Base-by-base conservation (phyloP, 2,888 invertebrate species). In the Nemotelus nigrinus region DNA sequence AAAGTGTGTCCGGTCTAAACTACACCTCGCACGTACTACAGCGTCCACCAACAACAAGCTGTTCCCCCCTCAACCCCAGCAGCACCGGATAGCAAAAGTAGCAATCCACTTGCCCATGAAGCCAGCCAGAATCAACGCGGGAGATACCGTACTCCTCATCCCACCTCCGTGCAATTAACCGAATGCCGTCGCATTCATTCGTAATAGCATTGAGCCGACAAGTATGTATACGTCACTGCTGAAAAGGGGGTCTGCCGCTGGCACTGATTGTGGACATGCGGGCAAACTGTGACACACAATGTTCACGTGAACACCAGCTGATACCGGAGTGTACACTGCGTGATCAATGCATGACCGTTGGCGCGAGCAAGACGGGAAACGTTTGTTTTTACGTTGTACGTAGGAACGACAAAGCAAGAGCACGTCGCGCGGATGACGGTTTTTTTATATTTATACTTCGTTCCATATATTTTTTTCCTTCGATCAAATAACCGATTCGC, bases 221-320 rank as follows among this genome's bases (percentile, higher is more conserved):
- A 39, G 6, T 6, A 4, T 48, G 50, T 43, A 53, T 76, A 76
- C 65, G 67, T 67, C 65, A 58, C 68, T 67, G 55, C 67, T 58
- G 67, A 67, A 77, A 77, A 77, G 68, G 65, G 76, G 67, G 67
- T 76, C 65, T 65, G 76, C 76, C 76, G 50, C 57, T 67, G 64
- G 53, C 65, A 53, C 76, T 67, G 76, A 77, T 65, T 77, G 68
- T 58, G 55, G 58, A 70, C 70, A 77, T 77, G 77, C 58, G 77
- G 58, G 47, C 58, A 50, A 44, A 50, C 58, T 67, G 72, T 78
- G 76, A 65, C 76, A 64, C 76, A 77, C 60, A 78, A 77, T 92
- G 91, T 93, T 94, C 95, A 95, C 95, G 94, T 95, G 95, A 90
- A 90, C 92, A 87, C 87, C 88, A 92, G 89, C 91, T 94, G 93